Evolutionary conservation across 2,113 vertebrate genomes (phyloP), one percentile per base, ranked within the genome.

Genomic region (Microtus richardsoni): DNA sequence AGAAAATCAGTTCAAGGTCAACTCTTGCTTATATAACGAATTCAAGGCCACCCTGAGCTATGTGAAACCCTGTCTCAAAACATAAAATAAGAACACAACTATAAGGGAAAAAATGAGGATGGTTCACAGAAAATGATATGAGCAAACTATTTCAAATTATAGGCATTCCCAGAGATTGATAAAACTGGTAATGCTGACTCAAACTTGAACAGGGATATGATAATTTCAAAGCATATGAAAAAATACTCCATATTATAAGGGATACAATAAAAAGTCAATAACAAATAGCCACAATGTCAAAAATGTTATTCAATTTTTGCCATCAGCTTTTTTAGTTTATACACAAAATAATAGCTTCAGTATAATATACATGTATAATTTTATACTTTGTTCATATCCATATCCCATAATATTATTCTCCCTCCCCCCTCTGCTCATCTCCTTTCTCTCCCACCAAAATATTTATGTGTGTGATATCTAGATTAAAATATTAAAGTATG

Each of bases 151-250:
- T 73, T 89, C 30, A 82, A 49, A 91, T 88, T 82, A 90, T 71
- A 97, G 66, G 91, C 92, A 74, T 13, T 54, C n/a, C 49, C 70
- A 41, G 64, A 82, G 66, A 89, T 88, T 49, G 82, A 68, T 77
- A 91, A 91, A 91, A 58, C 22, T 73, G 71, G 14, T 21, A 58
- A 58, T 93, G 58, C 2, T 68, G 49, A 95, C 54, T n/a, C 88
- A 97, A 36, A 88, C 47, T 78, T 74, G 74, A 83, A 47, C 82
- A 80, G 14, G 13, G 58, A 77, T 54, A 22, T 58, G 75, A 70
- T 71, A 75, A 77, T 77, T 77, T 75, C 79, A 70, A 85, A n/a
- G 30, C 78, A 70, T 12, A 74, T 19, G n/a, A 47, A 84, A 84
- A 73, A 95, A 77, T 77, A 22, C 11, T 93, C 54, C 33, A 54